A percentile compares a stretch with the other conserved stretches of the same genome.
These are phyloP conservation scores for Athalia cordata DNA, from an alignment of 2,888 invertebrate genomes.

Conservation along the genomic window DNA sequence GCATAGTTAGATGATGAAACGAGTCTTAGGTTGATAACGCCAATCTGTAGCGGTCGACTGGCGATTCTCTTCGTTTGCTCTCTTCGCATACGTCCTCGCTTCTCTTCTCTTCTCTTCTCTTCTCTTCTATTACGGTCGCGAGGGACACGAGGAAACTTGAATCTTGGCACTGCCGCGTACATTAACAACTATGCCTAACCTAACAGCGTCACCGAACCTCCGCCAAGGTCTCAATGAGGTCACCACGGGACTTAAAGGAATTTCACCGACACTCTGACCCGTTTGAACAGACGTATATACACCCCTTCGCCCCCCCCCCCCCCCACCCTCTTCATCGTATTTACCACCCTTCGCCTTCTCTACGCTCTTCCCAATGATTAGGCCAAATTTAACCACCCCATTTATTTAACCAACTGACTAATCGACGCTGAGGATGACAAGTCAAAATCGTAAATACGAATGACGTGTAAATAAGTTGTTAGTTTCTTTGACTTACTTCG, in stretches of 20 bases:
- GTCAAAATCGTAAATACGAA: too few relatives aligned
- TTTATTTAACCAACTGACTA: neutral
- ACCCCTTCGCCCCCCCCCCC: neutral
- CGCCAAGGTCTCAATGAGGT: neutral
- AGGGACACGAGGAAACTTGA: slow-evolving; percentile 15
- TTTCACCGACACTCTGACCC: slow-evolving; percentile 25
- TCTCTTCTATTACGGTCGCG: too few relatives aligned
- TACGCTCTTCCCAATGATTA: too few relatives aligned
- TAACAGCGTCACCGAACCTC: slow-evolving; percentile 32
- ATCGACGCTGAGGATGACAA: too few relatives aligned
- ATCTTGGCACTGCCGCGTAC: slow-evolving; percentile 34
- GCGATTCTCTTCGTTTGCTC: slow-evolving; percentile 39
- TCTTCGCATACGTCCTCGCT: slow-evolving; percentile 11
- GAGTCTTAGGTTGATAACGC: slow-evolving; percentile 45
- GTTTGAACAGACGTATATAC: neutral
- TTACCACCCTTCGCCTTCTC: neutral
- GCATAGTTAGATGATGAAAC: slow-evolving; percentile 44
- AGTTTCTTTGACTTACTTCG: too few relatives aligned
- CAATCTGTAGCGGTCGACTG: slow-evolving; percentile 42
- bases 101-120: neutral
- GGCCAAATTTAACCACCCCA: neutral
- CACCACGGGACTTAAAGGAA: slow-evolving; percentile 19
- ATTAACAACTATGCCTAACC: slow-evolving; percentile 10
- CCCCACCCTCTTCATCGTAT: neutral
- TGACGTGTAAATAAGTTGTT: too few relatives aligned